Base-by-base conservation (phyloP, 2,888 invertebrate genomes). In the Parnassius apollo region DNA sequence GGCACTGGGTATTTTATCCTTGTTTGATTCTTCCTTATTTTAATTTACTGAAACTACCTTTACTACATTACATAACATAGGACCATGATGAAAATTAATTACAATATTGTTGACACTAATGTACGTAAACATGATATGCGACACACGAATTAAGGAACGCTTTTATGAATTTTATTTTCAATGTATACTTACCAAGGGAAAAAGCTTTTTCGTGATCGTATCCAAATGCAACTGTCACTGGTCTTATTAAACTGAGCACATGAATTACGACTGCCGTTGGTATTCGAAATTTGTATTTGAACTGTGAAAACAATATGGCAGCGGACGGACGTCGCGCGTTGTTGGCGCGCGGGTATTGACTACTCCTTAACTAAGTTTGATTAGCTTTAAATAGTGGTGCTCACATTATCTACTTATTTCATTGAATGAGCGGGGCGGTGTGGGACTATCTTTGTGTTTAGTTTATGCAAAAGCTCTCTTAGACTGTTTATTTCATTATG, bases 341-440 rank as follows among this genome's bases (percentile, higher is more conserved):
- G 83, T 85, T 81, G 75, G 87, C 86, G 90, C 87, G 85, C 79
- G 80, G 74, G 75, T 81, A 78, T 84, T 78, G 92, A 93, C 93
- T 93, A 87, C 85, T 90, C 88, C 91, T 91, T 93, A 93, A 93
- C 92, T 82, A 90, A 86, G 83, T 89, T 93, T 93, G 93, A 93
- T 93, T 93, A 93, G 91, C 91, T 93, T 93, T 93, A 93, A 93
- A 93, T 93, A 93, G 93, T 85, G 83, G 83, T 86, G 86, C 87
- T 84, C 87, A 88, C 82, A 89, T 91, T 91, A 93, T 92, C 92
- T 92, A 92, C 91, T 92, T 92, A 92, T 88, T 92, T 83, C 83
- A 92, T 93, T 92, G 88, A 89, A 82, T 80, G 80, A 81, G 81
- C 78, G 80, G 80, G 72, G 77, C 76, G 77, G 78, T 85, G 82